Evolutionary conservation across 2,888 invertebrate genomes (phyloP).

Genomic region (Drosophila sordidula): DNA sequence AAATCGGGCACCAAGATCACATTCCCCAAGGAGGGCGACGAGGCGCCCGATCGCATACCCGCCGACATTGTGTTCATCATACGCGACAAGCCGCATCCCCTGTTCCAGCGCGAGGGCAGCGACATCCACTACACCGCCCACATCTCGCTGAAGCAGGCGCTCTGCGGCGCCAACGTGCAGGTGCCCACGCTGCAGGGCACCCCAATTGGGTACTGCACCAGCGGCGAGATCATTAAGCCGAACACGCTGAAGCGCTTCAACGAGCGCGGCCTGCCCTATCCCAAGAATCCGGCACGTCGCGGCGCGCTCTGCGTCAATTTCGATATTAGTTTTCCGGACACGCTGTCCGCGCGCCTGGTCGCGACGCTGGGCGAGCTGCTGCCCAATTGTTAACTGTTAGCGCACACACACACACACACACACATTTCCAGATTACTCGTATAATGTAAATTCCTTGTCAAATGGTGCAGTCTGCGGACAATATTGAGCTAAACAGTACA

Average conservation of each 20-base stretch:
- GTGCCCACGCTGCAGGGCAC: constrained; percentile 95
- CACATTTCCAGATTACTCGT: constrained; percentile 3
- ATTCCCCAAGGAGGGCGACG: constrained; percentile 98
- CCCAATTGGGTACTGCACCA: constrained; percentile 90
- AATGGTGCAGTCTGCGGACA: constrained; percentile 16
- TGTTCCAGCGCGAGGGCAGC: constrained; percentile 96
- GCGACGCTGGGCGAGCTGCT: constrained; percentile 94
- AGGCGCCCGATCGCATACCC: constrained; percentile 95
- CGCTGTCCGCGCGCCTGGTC: constrained; percentile 90
- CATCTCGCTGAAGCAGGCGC: constrained; percentile 94
- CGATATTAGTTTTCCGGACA: constrained; percentile 96
- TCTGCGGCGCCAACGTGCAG: constrained; percentile 95
- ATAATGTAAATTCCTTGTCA: constrained; percentile 41
- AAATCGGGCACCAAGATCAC: constrained; percentile 98
- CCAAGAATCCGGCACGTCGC: constrained; percentile 94
- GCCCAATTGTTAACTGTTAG: constrained; percentile 85
- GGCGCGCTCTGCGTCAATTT: constrained; percentile 97
- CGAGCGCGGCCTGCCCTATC: constrained; percentile 95
- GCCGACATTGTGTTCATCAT: constrained; percentile 98
- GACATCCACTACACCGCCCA: constrained; percentile 95
- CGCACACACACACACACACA: background rate
- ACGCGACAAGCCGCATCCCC: constrained; percentile 94
- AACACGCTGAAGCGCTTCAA: constrained; percentile 93
- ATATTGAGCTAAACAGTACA: constrained; percentile 9
- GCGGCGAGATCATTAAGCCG: constrained; percentile 93